Conservation (phyloP, 2,113 vertebrate species). For the Ciconia stormi region DNA sequence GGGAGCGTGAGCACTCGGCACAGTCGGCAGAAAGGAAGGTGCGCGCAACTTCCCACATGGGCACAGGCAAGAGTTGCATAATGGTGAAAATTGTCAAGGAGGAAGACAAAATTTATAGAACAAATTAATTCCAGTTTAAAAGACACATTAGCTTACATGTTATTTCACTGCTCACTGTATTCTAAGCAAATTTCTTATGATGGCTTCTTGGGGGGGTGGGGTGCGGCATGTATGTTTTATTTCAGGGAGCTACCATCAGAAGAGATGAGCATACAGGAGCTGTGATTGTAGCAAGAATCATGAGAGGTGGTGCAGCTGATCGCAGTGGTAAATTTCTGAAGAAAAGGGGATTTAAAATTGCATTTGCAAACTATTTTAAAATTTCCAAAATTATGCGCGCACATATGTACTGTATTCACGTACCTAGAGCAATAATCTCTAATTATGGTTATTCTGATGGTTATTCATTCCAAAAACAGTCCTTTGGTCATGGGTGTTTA, state of each 20-base stretch:
- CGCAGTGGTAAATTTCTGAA: conserved; percentile 83
- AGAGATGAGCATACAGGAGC: conserved; percentile 90
- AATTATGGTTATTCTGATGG: not conserved
- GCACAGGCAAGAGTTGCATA: not conserved
- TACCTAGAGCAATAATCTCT: not conserved
- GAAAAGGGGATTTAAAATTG: not conserved
- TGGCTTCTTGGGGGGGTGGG: not conserved
- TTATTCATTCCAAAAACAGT: not conserved
- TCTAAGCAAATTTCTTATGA: not conserved
- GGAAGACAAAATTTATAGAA: not conserved
- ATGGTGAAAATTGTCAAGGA: not conserved
- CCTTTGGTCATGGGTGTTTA: not conserved
- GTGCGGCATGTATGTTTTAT: not conserved
- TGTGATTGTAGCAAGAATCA: conserved; percentile 91
- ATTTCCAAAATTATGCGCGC: not conserved
- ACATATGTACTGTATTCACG: fast-evolving
- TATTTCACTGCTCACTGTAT: not conserved
- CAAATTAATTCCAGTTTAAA: not conserved
- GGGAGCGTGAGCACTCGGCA: not conserved
- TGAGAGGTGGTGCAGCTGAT: conserved; percentile 92
- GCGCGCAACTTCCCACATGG: not conserved
- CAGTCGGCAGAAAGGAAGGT: not conserved
- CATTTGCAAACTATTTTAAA: not conserved
- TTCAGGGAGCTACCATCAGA: conserved; percentile 92
- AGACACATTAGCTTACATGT: fast-evolving